These are phyloP conservation scores for Epinotia brunnichana DNA, from an alignment of 2,888 invertebrate species.

Conservation along the genomic window DNA sequence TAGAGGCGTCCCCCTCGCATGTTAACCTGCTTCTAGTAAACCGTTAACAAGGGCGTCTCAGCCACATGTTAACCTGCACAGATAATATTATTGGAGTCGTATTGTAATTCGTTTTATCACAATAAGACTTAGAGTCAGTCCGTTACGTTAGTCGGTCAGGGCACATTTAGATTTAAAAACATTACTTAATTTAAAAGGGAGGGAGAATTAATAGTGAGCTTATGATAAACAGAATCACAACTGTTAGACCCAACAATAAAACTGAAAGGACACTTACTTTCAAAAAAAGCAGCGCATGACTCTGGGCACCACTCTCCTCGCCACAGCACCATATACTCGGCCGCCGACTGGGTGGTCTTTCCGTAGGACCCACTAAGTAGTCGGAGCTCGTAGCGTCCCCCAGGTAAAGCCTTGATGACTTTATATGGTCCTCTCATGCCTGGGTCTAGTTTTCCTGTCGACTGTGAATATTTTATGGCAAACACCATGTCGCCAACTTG, in stretches of 20 bases:
- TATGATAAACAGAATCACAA: slow-evolving; percentile 4
- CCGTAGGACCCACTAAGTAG: slow-evolving; percentile 1
- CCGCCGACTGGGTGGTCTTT: neutral
- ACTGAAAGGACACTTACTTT: neutral
- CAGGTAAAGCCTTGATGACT: neutral
- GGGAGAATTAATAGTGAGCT: neutral
- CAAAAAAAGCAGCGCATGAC: neutral
- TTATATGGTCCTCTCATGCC: slow-evolving; percentile 4
- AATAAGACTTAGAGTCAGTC: neutral
- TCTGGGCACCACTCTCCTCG: slow-evolving; percentile 5
- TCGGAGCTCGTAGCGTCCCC: neutral
- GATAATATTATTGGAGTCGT: neutral
- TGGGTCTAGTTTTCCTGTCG: slow-evolving; percentile 11
- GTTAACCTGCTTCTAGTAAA: neutral
- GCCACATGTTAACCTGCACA: neutral
- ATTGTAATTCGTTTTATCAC: neutral
- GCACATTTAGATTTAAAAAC: neutral
- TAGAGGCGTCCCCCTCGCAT: too few species aligned
- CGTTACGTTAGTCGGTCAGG: neutral
- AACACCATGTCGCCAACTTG: slow-evolving; percentile 1
- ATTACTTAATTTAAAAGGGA: neutral
- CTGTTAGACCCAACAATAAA: neutral
- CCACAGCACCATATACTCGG: neutral
- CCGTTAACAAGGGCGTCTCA: neutral
- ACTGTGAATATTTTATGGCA: slow-evolving; percentile 8